Base-by-base conservation (phyloP, 1,140 invertebrate genomes). In the Drosophila gunungcola region DNA sequence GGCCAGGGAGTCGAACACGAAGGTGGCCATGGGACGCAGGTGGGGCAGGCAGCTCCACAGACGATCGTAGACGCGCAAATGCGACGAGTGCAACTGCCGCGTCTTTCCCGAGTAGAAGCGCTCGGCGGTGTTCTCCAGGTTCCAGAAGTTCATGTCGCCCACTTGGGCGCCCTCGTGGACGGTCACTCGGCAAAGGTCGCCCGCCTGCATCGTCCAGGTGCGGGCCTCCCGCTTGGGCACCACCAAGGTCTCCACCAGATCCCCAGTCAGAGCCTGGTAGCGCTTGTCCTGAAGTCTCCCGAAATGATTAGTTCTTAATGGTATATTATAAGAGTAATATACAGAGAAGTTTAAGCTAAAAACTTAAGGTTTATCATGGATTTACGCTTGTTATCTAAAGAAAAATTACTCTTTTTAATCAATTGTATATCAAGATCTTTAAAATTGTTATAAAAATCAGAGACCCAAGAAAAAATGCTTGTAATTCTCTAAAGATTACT, bases 61-160 rank as follows among this genome's bases (percentile, higher is more conserved):
- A 32, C 93, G 72, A 70, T 94, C 93, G 60, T 93, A 93, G 0
- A 91, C 83, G 11, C 86, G 83, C 3, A 94, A 60, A 57, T 94
- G 93, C 2, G 93, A 61, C 2, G 90, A 68, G 52, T 94, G 93
- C 13, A 94, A 61, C 68, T 94, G 93, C 4, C 93, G 82, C 7
- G 93, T 93, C 80, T 93, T 93, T 4, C 93, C 93, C 16, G 93
- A 93, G 51, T 93, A 93, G 77, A 94, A 93, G 27, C 92, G 86
- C 54, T 94, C 93, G 27, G 91, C 83, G 0, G 83, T 80, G 73
- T 94, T 93, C 0, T 94, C 82, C 21, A 92, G 55, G 65, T 93
- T 93, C 93, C 93, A 94, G 25, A 94, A 88, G 58, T 94, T 94
- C 3, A 93, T 10, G 73, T 94, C 93, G 11, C 92, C 93, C 42